Evolutionary conservation across 2,797 vertebrate species (phyloP), one percentile per base, ranked within the genome.

Genomic region (Rhinatrema bivittatum): DNA sequence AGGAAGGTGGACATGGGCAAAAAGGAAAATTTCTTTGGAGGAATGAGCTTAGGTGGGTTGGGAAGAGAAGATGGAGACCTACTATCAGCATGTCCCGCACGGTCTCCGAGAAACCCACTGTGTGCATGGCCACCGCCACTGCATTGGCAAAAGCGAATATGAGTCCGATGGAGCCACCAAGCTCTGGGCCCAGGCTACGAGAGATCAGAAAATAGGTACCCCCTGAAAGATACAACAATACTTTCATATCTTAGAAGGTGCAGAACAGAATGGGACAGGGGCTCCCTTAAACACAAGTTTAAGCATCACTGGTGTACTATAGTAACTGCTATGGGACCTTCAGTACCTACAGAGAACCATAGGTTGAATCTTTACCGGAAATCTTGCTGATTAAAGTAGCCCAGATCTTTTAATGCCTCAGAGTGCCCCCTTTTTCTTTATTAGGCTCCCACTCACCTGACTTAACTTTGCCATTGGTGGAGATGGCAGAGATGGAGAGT

Each of bases 181-280:
- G 55, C 56, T 86, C 84, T 11, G 73, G 77, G 4, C 77, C 72
- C 30, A 86, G 59, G 5, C 78, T 81, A 5, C 74, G 56, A 3
- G 79, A 87, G 53, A 83, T 81, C 60, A 85, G 72, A 30, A 88
- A 85, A 21, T 86, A 84, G 1, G 68, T 68, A 3, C 80, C 76
- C 2, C 81, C 81, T 86, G 47, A 28, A 9, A 5, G 4, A 14
- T 10, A 15, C 13, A 11, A n/a, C n/a, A n/a, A n/a, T n/a, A n/a
- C n/a, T n/a, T n/a, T n/a, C n/a, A n/a, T n/a, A n/a, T n/a, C n/a
- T n/a, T n/a, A n/a, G n/a, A n/a, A n/a, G n/a, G n/a, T n/a, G n/a
- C n/a, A n/a, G n/a, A n/a, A n/a, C n/a, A n/a, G n/a, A n/a, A n/a
- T n/a, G n/a, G 4, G 8, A 22, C 9, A 14, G 7, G 3, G 3